These are phyloP conservation scores for Apodemia zela DNA, from an alignment of 2,888 invertebrate species.

Conservation along the genomic window DNA sequence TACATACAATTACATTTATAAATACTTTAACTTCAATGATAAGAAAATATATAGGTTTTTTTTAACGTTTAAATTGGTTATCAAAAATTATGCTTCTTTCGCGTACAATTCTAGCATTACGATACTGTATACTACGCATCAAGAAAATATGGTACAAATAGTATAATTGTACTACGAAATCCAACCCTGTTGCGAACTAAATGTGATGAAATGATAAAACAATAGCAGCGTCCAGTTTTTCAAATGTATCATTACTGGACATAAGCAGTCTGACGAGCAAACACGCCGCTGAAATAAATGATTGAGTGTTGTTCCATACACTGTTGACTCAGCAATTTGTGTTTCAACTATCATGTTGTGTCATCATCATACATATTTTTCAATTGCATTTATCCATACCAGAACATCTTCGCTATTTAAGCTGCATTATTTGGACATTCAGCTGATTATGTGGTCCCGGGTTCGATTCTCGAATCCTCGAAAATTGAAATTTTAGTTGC, in stretches of 20 bases:
- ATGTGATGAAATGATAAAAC: background rate
- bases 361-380: background rate
- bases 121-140: too few relatives aligned
- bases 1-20: too few relatives aligned
- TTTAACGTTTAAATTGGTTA: too few relatives aligned
- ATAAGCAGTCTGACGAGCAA: background rate
- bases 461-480: too few relatives aligned
- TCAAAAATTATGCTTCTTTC: too few relatives aligned
- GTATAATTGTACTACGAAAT: too few relatives aligned
- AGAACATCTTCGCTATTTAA: background rate
- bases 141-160: too few relatives aligned
- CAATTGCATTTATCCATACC: background rate
- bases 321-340: conserved; percentile 6
- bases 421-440: background rate
- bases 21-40: too few relatives aligned
- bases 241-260: conserved; percentile 13
- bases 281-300: background rate
- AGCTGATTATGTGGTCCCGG: too few relatives aligned
- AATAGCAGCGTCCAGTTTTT: conserved; percentile 1
- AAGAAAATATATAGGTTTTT: too few relatives aligned
- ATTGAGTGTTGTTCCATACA: background rate
- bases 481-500: too few relatives aligned
- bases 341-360: background rate
- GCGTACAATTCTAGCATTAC: too few relatives aligned
- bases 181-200: background rate